Conservation (phyloP, 2,888 invertebrate species). For the Scaptomyza flava region DNA sequence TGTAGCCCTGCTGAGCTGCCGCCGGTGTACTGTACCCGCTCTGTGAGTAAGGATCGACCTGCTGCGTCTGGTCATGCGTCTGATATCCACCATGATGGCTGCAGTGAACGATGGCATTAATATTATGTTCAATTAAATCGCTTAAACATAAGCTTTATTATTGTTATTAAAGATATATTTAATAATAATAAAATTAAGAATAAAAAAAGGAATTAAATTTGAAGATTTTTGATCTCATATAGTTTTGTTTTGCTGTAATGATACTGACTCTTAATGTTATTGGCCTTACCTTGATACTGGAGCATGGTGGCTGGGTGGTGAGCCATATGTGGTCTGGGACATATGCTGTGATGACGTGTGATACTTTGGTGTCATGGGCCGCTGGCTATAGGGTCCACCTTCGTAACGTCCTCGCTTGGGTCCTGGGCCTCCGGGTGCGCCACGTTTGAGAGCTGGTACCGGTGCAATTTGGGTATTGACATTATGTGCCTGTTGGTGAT, state of each 20-base stretch:
- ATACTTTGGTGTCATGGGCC: slow-evolving; percentile 83
- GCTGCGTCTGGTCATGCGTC: slow-evolving; percentile 83
- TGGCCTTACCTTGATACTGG: slow-evolving; percentile 75
- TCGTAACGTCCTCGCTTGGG: slow-evolving; percentile 84
- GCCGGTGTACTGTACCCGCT: slow-evolving; percentile 79
- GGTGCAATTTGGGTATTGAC: slow-evolving; percentile 84
- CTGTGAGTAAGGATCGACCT: slow-evolving; percentile 84
- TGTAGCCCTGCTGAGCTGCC: slow-evolving; percentile 80
- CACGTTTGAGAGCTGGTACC: slow-evolving; percentile 83
- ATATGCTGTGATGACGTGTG: slow-evolving; percentile 80
- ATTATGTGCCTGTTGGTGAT: slow-evolving; percentile 80
- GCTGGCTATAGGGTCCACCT: slow-evolving; percentile 82
- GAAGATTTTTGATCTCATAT: background rate
- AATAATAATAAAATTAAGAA: background rate
- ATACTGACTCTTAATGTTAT: background rate
- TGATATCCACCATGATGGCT: slow-evolving; percentile 83
- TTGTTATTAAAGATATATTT: background rate
- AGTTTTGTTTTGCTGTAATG: background rate
- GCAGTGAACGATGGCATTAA: slow-evolving; percentile 53
- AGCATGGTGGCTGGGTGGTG: slow-evolving; percentile 73
- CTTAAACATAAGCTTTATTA: background rate
- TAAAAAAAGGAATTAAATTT: too few relatives aligned
- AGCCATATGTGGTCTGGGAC: slow-evolving; percentile 76
- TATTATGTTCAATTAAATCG: slow-evolving; percentile 17
- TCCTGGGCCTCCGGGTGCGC: slow-evolving; percentile 83